Percentiles rank a stretch among this genome's conserved stretches.
phyloP scores from a whole-genome alignment of 2,113 vertebrate species.

The Istiophorus platypterus region DNA sequence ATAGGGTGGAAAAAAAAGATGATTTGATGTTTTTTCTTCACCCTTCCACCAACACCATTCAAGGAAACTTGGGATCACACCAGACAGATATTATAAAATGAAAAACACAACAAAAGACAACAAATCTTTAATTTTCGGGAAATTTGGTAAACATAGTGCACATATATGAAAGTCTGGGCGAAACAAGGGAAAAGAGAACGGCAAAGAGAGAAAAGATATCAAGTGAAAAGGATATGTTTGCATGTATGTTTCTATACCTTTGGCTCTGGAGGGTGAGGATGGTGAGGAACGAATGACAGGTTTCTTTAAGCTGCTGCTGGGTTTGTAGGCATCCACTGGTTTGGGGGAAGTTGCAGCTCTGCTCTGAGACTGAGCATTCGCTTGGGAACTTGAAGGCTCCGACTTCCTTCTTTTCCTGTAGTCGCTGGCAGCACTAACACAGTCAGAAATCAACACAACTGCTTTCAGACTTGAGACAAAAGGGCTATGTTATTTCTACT shows the following conservation, averaged over 20 bases:
- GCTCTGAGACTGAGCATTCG: constrained; percentile 80
- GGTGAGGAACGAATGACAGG: constrained; percentile 92
- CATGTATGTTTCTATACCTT: constrained; percentile 86
- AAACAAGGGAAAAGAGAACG: constrained; percentile 4
- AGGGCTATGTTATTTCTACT: neutral
- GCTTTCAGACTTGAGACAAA: neutral
- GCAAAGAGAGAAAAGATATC: neutral
- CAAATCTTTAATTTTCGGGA: constrained; percentile 4
- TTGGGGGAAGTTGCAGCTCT: constrained; percentile 78
- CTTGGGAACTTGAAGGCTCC: constrained; percentile 90
- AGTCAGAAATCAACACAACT: constrained; percentile 43
- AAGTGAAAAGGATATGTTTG: neutral
- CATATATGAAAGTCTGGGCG: neutral
- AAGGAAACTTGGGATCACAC: constrained; percentile 11
- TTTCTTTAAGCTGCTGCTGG: constrained; percentile 88
- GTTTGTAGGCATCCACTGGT: constrained; percentile 82
- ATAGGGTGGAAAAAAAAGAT: constrained; percentile 18
- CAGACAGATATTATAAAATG: constrained; percentile 17
- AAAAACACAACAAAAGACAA: constrained; percentile 29
- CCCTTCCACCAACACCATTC: constrained; percentile 21
- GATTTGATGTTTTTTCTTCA: constrained; percentile 18
- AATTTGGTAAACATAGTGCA: constrained; percentile 1
- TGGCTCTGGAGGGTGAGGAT: constrained; percentile 93
- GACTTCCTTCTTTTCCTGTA: constrained; percentile 97
- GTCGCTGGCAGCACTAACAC: constrained; percentile 89